Evolutionary conservation across 1,140 invertebrate genomes (phyloP).

Genomic region (Nylanderia fulva): DNA sequence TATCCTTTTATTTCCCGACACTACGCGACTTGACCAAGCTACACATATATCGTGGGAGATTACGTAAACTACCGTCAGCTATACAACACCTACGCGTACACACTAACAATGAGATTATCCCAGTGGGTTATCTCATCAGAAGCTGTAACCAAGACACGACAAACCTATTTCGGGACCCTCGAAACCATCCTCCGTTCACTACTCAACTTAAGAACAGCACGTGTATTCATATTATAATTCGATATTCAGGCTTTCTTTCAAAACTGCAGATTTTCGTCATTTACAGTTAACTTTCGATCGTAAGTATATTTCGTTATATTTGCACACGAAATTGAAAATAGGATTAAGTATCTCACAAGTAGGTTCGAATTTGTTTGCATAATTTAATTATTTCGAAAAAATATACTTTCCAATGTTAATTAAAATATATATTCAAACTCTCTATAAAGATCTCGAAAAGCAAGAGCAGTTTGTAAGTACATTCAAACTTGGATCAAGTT

Average conservation of each 20-base stretch:
- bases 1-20: conserved; percentile 5
- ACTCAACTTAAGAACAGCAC: conserved; percentile 31
- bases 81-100: conserved; percentile 24
- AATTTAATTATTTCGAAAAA: too few species aligned
- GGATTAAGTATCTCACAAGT: too few species aligned
- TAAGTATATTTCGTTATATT: conserved; percentile 9
- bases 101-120: conserved; percentile 51
- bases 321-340: too few species aligned
- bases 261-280: neutral
- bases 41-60: conserved; percentile 12
- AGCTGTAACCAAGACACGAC: conserved; percentile 57
- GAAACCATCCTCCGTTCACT: conserved; percentile 20
- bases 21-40: neutral
- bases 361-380: too few species aligned
- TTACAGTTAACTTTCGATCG: neutral
- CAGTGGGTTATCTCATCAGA: conserved; percentile 41
- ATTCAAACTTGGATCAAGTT: too few species aligned
- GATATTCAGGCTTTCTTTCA: neutral
- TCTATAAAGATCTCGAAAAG: too few species aligned
- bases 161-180: conserved; percentile 52
- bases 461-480: too few species aligned
- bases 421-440: too few species aligned
- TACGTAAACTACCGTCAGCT: conserved; percentile 27
- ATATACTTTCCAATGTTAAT: too few species aligned
- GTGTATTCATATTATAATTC: neutral